Percentiles rank a stretch among this genome's conserved stretches.
phyloP scores from a whole-genome alignment of 2,797 vertebrate genomes.

The Lophius americanus region DNA sequence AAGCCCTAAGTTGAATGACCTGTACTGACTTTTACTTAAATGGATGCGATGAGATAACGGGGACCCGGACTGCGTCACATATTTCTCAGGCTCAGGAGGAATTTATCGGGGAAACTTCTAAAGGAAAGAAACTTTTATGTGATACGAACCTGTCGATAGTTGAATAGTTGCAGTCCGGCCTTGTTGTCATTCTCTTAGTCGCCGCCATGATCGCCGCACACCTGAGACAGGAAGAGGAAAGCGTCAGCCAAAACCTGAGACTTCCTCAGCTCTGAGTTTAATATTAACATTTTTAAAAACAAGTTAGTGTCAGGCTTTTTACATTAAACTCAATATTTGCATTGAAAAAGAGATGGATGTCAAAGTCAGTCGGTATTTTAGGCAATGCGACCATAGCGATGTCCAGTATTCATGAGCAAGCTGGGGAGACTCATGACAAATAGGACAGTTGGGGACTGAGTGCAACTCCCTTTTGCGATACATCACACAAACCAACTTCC shows the following conservation, averaged over 20 bases:
- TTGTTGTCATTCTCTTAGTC: slow-evolving; percentile 59
- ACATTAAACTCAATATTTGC: background rate
- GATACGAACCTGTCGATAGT: slow-evolving; percentile 64
- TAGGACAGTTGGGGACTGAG: slow-evolving; percentile 19
- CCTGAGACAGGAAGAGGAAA: slow-evolving; percentile 42
- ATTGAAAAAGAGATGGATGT: background rate
- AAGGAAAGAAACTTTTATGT: background rate
- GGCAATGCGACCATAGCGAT: slow-evolving; percentile 5
- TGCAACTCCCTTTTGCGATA: slow-evolving; percentile 34
- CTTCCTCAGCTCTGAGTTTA: background rate
- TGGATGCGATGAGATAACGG: slow-evolving; percentile 45
- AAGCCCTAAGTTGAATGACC: slow-evolving; percentile 57
- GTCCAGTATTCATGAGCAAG: slow-evolving; percentile 26
- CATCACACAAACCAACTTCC: slow-evolving; percentile 50
- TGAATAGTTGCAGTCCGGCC: slow-evolving; percentile 53
- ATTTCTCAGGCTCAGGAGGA: slow-evolving; percentile 34
- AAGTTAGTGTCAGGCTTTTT: background rate
- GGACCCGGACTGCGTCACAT: slow-evolving; percentile 7
- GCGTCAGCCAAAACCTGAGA: background rate
- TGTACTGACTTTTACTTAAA: slow-evolving; percentile 47
- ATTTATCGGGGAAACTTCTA: background rate
- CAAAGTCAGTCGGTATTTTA: slow-evolving; percentile 1
- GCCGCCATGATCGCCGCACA: slow-evolving; percentile 59
- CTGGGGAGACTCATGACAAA: slow-evolving; percentile 45
- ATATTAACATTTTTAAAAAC: background rate